Evolutionary conservation across 2,888 invertebrate species (phyloP).

Genomic region (Drosophila neutralis): DNA sequence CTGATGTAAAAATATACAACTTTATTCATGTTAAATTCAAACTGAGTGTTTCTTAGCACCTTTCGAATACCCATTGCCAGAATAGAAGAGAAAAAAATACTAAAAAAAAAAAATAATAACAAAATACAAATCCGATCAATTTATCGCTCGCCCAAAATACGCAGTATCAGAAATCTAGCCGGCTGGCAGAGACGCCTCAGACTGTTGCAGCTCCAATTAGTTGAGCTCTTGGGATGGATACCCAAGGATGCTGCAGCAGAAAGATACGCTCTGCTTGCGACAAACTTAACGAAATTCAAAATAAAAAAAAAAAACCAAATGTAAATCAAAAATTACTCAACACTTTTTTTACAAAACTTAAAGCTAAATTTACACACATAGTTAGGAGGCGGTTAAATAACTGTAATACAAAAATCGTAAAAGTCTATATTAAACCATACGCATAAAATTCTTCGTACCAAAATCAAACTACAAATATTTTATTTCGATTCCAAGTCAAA

Average conservation of each 20-base stretch:
- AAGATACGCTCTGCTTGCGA: slow-evolving; percentile 19
- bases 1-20: slow-evolving; percentile 20
- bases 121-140: slow-evolving; percentile 7
- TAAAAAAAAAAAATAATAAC: background rate
- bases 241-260: background rate
- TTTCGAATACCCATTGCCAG: slow-evolving; percentile 58
- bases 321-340: slow-evolving; percentile 52
- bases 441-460: slow-evolving; percentile 39
- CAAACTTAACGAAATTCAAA: slow-evolving; percentile 34
- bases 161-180: slow-evolving; percentile 65
- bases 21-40: slow-evolving; percentile 39
- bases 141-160: slow-evolving; percentile 11
- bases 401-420: slow-evolving; percentile 30
- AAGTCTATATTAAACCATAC: slow-evolving; percentile 35
- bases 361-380: slow-evolving; percentile 39
- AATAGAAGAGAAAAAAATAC: slow-evolving; percentile 8
- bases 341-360: slow-evolving; percentile 55
- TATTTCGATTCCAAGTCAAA: slow-evolving; percentile 46
- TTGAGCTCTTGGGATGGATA: background rate
- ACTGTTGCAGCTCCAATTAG: slow-evolving; percentile 20
- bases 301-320: slow-evolving; percentile 15
- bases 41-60: slow-evolving; percentile 44
- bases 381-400: slow-evolving; percentile 43
- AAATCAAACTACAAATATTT: slow-evolving; percentile 41
- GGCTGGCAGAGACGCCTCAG: slow-evolving; percentile 12